Base-by-base conservation (phyloP, 2,113 vertebrate genomes). In the Ranitomeya variabilis region DNA sequence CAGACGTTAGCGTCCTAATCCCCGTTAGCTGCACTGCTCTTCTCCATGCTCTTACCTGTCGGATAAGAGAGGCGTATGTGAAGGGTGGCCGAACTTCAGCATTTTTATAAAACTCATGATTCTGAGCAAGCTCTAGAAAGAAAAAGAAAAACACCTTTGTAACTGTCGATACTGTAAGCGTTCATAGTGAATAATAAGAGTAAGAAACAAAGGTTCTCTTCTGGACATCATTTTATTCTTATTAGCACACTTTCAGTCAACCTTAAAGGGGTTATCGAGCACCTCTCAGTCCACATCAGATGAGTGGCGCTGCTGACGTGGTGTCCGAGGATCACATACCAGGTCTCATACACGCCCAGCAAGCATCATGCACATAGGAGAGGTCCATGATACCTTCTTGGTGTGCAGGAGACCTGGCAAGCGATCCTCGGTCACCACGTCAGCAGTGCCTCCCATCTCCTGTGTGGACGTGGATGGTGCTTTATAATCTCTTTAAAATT, bases 81-180 rank as follows among this genome's bases (percentile, higher is more conserved):
- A 99, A 99, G 80, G 98, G 98, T 13, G 98, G 98, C 91, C 98
- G 96, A 91, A 99, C 98, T 1, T 99, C 98, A 0, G 98, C 98
- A 10, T 99, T 99, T 93, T 99, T 99, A 95, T 99, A 99, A 93
- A 99, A 99, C 95, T 99, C 98, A n/a, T 99, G 99, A 92, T 99
- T 99, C 95, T 99, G 98, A 91, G 98, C 98, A 92, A 99, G 97
- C 91, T 99, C 98, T 99, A 95, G n/a, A 83, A 15, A 12, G 0
- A 1, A 13, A 6, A 51, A 62, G 2, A 64, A 16, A 9, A 10
- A 85, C 9, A 16, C 67, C 26, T 16, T 1, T 21, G 59, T 66
- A n/a, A 83, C 3, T 73, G 26, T 16, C 4, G 4, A 37, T 73
- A 73, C 16, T 73, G 4, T 16, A 73, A 23, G 12, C 15, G 15